Evolutionary conservation across 2,888 invertebrate species (phyloP).

Genomic region (Brachyptera putata): DNA sequence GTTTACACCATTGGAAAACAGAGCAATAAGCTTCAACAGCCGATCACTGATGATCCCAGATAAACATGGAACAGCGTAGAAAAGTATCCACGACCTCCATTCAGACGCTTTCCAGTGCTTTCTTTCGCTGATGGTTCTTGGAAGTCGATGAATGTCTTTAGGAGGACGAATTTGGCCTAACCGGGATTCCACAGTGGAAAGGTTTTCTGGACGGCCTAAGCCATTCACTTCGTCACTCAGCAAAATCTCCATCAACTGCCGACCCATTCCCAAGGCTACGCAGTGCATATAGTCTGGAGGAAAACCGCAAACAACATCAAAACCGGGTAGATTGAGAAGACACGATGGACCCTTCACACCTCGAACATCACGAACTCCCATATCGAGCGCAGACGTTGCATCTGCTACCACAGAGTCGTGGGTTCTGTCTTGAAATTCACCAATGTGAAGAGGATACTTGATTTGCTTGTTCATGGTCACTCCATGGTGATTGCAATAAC

Average conservation of each 20-base stretch:
- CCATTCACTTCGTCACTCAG: too few species aligned
- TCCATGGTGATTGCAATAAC: neutral
- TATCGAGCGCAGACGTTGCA: neutral
- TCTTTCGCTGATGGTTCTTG: slow-evolving; percentile 18
- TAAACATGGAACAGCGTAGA: slow-evolving; percentile 14
- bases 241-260: too few species aligned
- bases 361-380: neutral
- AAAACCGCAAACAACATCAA: too few species aligned
- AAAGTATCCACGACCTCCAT: slow-evolving; percentile 25
- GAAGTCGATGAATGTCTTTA: slow-evolving; percentile 1
- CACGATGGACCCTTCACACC: neutral
- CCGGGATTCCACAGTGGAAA: neutral
- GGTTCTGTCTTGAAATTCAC: slow-evolving; percentile 7
- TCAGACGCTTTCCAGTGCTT: slow-evolving; percentile 20
- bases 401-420: too few species aligned
- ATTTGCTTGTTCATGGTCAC: neutral
- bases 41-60: slow-evolving; percentile 4
- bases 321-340: too few species aligned
- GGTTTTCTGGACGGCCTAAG: neutral
- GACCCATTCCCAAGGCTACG: too few species aligned
- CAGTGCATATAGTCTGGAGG: too few species aligned
- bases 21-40: slow-evolving; percentile 15
- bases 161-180: neutral
- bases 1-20: neutral
- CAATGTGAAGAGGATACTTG: neutral